These are phyloP conservation scores for Nyctibius bracteatus DNA, from an alignment of 2,113 vertebrate species.

Conservation along the genomic window DNA sequence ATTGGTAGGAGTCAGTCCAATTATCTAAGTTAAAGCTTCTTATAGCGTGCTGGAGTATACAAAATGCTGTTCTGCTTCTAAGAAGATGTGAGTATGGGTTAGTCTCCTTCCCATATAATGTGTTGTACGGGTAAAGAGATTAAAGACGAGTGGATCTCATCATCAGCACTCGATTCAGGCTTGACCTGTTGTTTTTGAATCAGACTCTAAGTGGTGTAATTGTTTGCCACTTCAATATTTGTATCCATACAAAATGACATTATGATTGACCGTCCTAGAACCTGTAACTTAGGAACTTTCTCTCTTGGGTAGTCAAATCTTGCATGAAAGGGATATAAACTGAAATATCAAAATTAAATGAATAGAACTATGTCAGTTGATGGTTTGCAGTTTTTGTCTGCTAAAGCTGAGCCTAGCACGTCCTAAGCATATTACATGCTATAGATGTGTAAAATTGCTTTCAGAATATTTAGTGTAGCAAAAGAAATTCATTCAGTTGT, in stretches of 20 bases:
- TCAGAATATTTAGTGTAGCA: not conserved
- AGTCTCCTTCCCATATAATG: not conserved
- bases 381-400: not conserved
- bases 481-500: not conserved
- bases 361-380: not conserved
- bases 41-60: not conserved
- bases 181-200: not conserved
- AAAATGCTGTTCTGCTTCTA: not conserved
- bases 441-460: not conserved
- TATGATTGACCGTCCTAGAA: not conserved
- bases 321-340: not conserved
- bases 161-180: fast-evolving
- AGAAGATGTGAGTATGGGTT: not conserved
- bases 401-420: not conserved
- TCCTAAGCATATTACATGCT: not conserved
- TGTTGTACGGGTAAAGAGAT: not conserved
- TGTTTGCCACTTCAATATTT: not conserved
- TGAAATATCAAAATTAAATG: not conserved
- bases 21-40: not conserved
- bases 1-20: not conserved
- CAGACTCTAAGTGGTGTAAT: not conserved
- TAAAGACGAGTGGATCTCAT: not conserved
- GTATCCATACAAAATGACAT: not conserved
- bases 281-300: not conserved
- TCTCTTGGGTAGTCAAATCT: not conserved